These are phyloP conservation scores for Amphipoea lucens DNA, from an alignment of 2,888 invertebrate species.

Conservation along the genomic window DNA sequence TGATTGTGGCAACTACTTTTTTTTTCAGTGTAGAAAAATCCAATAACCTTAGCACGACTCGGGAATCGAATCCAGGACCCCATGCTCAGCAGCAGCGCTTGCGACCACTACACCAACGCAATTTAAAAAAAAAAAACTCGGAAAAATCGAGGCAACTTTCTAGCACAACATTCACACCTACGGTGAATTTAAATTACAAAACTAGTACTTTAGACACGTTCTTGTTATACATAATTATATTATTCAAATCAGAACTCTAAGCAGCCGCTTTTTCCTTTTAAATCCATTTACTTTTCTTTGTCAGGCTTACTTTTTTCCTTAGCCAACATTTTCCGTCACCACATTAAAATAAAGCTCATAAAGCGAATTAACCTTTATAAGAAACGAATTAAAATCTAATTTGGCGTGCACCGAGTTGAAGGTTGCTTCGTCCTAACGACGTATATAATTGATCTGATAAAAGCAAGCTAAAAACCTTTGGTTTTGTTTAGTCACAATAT, in stretches of 20 bases:
- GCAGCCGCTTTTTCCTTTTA: constrained; percentile 19
- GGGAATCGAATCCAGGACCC: too few relatives aligned
- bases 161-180: constrained; percentile 3
- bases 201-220: background rate
- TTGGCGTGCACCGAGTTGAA: constrained; percentile 65
- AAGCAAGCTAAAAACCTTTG: constrained; percentile 52
- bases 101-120: background rate
- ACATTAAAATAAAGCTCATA: constrained; percentile 54
- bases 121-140: background rate
- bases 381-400: constrained; percentile 73
- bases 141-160: background rate
- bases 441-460: constrained; percentile 76
- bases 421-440: constrained; percentile 62
- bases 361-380: constrained; percentile 62
- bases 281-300: constrained; percentile 36
- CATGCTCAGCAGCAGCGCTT: too few relatives aligned
- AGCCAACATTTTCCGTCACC: constrained; percentile 51
- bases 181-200: constrained; percentile 17
- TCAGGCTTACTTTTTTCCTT: constrained; percentile 20
- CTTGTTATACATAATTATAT: constrained; percentile 14
- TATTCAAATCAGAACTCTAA: constrained; percentile 40
- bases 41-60: too few relatives aligned
- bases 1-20: too few relatives aligned
- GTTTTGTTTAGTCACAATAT: constrained; percentile 54
- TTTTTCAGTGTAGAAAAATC: too few relatives aligned